Conservation (phyloP, 1,140 invertebrate genomes). For the Daktulosphaira vitifoliae region DNA sequence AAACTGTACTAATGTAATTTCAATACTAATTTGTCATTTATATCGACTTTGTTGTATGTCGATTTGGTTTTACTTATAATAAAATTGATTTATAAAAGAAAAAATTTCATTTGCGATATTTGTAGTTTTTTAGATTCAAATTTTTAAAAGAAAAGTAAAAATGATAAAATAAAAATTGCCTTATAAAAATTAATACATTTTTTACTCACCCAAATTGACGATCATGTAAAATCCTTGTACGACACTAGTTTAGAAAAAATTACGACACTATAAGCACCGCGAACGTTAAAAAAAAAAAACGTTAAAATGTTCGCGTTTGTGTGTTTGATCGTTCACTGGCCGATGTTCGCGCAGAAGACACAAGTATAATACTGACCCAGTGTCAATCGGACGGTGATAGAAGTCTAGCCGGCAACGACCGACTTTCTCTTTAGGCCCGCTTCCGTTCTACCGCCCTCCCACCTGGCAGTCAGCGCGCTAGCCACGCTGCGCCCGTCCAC, state of each 20-base stretch:
- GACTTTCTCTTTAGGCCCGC: slow-evolving; percentile 28
- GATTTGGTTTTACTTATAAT: no score
- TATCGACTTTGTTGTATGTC: no score
- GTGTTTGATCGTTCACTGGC: slow-evolving; percentile 16
- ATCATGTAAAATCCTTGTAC: slow-evolving; percentile 8
- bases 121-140: no score
- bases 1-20: no score
- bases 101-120: no score
- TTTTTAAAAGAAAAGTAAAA: no score
- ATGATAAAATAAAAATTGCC: no score
- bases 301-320: neutral
- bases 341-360: slow-evolving; percentile 26
- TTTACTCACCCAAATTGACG: slow-evolving; percentile 18
- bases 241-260: neutral
- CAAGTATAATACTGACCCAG: slow-evolving; percentile 28
- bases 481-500: neutral
- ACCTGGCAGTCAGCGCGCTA: neutral
- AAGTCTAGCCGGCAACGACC: slow-evolving; percentile 24
- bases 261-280: no score
- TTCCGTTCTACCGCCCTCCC: slow-evolving; percentile 10
- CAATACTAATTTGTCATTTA: no score
- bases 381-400: neutral
- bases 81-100: no score
- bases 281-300: no score
- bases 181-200: no score